Base-by-base conservation (phyloP, 1,140 invertebrate genomes). In the Gonioctena quinquepunctata region DNA sequence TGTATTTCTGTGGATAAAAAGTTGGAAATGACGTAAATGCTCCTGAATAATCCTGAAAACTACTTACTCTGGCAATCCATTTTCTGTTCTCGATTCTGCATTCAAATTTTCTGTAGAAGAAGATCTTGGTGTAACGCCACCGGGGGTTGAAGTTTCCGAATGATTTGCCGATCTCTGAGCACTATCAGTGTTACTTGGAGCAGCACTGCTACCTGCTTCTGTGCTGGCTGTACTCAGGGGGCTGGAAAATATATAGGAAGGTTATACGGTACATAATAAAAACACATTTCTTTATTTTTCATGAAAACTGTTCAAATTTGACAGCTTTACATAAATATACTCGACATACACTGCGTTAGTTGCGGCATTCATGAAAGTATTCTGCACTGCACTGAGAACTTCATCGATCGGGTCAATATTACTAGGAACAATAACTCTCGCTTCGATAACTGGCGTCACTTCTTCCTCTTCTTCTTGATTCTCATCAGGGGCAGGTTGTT, bases 391-490 rank as follows among this genome's bases (percentile, higher is more conserved):
- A 54, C 73, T 76, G 18, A 80, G 25, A 57, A 81, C 69, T 23
- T 74, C 77, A 60, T 78, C 78, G 7, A 78, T 74, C 28, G 76
- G 69, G 60, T 79, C 74, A 62, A 71, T 71, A 26, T 61, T 64
- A 68, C 63, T 71, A 16, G 82, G 82, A 59, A 82, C 79, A 68
- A 81, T 78, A 22, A 83, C 80, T 50, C 81, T 74, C 0, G 82
- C 82, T 75, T 82, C 82, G 66, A 82, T 82, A n/a, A 83, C 75
- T 1, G 81, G 82, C 6, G 81, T 81, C 16, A 81, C 81, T 68
- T 80, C 78, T 57, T 81, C 79, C n/a, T n/a, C n/a, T 28, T 82
- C 80, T 69, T 76, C 78, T 21, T 72, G 66, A 63, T 82, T 79
- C 56, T 83, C 79, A 19, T 75, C 57, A 3, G 69, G 66, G 8